phyloP scores from a whole-genome alignment of 2,888 invertebrate species.

The Andrena minutula region DNA sequence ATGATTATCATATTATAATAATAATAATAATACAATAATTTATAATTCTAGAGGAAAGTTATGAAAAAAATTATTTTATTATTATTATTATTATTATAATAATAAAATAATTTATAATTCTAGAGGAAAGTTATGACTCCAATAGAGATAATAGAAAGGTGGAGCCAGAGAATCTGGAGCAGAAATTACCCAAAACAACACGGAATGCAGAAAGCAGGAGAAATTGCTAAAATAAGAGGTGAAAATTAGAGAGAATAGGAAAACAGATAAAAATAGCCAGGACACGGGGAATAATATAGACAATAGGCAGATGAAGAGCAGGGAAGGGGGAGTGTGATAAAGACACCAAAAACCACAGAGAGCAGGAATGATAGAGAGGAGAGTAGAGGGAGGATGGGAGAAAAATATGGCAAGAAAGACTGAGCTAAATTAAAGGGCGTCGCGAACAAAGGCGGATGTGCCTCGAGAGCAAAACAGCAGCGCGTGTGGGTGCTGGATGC shows the following conservation, averaged over 20 bases:
- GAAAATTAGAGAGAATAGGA: neutral
- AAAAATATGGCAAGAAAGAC: conserved; percentile 47
- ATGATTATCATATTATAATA: too few species aligned
- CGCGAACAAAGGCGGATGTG: conserved; percentile 79
- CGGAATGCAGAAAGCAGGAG: neutral
- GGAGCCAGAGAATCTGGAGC: neutral
- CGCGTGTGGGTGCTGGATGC: conserved; percentile 66
- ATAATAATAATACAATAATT: too few species aligned
- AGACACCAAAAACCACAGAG: conserved; percentile 24
- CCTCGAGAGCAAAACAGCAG: conserved; percentile 76
- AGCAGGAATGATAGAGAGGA: conserved; percentile 1
- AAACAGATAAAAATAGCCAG: neutral
- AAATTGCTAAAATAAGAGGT: neutral
- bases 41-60: too few species aligned
- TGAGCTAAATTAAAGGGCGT: conserved; percentile 74
- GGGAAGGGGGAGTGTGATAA: conserved; percentile 5
- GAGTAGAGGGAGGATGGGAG: conserved; percentile 1
- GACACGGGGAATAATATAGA: neutral
- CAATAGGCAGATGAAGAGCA: conserved; percentile 12
- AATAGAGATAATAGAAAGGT: neutral
- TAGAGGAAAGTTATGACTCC: too few species aligned
- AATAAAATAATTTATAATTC: too few species aligned
- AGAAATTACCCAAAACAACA: neutral
- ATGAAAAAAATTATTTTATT: too few species aligned
- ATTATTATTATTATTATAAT: too few species aligned